Evolutionary conservation across 2,797 vertebrate genomes (phyloP).

Genomic region (Crocodylus rhombifer): DNA sequence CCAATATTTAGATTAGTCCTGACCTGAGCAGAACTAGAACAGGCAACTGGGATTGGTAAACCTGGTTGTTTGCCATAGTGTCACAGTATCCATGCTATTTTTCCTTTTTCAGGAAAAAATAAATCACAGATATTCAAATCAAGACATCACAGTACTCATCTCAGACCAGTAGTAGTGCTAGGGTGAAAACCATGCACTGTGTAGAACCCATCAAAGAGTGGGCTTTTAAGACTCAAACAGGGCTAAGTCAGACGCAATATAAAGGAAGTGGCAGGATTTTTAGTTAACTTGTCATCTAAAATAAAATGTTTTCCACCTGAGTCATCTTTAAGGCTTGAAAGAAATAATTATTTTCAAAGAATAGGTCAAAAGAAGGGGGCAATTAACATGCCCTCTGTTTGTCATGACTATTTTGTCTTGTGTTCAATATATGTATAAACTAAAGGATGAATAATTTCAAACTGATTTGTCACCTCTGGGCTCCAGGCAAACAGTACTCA

Average conservation of each 20-base stretch:
- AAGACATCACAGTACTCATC: not conserved
- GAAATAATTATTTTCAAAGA: not conserved
- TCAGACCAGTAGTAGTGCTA: not conserved
- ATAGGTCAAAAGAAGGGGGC: not conserved
- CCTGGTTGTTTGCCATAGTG: not conserved
- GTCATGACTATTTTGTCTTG: not conserved
- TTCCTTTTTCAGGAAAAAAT: not conserved
- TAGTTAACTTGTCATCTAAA: not conserved
- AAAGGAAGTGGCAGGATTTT: not conserved
- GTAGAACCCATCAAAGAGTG: not conserved
- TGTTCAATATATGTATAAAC: not conserved
- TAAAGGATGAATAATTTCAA: not conserved
- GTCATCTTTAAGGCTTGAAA: not conserved
- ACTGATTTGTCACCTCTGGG: not conserved
- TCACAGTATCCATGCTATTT: not conserved
- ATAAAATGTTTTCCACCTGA: not conserved
- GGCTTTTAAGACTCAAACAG: not conserved
- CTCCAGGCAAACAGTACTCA: not conserved
- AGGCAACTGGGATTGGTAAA: not conserved
- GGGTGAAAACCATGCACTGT: fast-evolving
- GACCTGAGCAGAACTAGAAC: not conserved
- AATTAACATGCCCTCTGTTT: not conserved
- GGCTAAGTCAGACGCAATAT: not conserved
- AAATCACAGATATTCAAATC: not conserved
- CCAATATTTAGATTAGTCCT: not conserved